Base-by-base conservation (phyloP, 2,113 vertebrate species). In the Rhadina sibilatrix region DNA sequence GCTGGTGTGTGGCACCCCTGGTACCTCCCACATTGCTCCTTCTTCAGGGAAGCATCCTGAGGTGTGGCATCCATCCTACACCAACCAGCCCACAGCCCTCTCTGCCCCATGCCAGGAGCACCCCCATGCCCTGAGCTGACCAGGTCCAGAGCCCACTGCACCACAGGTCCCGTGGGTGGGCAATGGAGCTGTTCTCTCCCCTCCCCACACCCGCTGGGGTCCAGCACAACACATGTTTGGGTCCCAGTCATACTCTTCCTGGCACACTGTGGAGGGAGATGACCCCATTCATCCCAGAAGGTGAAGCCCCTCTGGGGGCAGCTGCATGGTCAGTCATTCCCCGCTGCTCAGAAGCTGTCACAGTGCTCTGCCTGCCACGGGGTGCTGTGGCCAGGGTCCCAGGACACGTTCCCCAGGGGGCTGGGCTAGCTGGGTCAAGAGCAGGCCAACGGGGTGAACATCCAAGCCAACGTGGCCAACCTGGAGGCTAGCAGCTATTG, bases 181-280 rank as follows among this genome's bases (percentile, higher is more conserved):
- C 5, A 2, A 6, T 80, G 80, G 49, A 79, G 37, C 61, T 14
- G 2, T 60, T 42, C 27, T 42, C 5, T 68, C 24, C 44, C 28
- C 9, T 78, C 66, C 15, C 60, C 38, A 72, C 0, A 1, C 27
- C 38, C 0, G 0, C 9, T 68, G 53, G 52, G 35, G 28, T 30
- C 61, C n/a, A 79, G 25, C 5, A 3, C 4, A 10, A 20, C 70
- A 27, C 23, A 0, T 16, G 23, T 35, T 28, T 85, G 57, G 10
- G 40, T 42, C 53, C 44, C 1, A 0, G 21, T 44, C 66, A 16
- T 31, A 13, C 19, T 80, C 15, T 65, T 84, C 64, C 37, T 28
- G 22, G 17, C 37, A 61, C 1, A 0, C 22, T 47, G 15, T 25
- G 50, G 31, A 83, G 37, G 16, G 30, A 80, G 23, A 40, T 42